These are phyloP conservation scores for Phortica variegata DNA, from an alignment of 1,140 invertebrate genomes.

Conservation along the genomic window DNA sequence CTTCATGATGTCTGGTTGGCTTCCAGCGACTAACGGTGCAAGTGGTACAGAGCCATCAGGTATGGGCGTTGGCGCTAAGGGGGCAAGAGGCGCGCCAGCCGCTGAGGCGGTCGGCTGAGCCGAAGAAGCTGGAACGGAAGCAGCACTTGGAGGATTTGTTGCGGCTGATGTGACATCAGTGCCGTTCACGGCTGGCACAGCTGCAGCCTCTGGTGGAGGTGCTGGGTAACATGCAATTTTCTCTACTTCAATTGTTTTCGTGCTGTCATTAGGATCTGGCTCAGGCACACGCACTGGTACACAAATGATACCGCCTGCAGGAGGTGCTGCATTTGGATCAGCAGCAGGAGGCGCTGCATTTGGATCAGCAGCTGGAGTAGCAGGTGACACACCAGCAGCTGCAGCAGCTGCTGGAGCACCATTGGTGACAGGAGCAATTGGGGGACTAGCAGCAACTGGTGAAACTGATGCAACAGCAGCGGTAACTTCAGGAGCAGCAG, in stretches of 20 bases:
- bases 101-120: constrained; percentile 23
- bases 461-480: constrained; percentile 28
- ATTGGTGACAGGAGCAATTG: constrained; percentile 19
- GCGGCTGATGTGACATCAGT: constrained; percentile 17
- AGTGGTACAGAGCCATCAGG: constrained; percentile 58
- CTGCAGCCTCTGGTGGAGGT: constrained; percentile 31
- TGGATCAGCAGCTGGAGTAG: constrained; percentile 15
- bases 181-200: constrained; percentile 7
- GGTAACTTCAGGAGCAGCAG: constrained; percentile 55
- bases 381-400: constrained; percentile 49
- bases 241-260: constrained; percentile 48
- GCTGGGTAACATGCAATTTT: constrained; percentile 52
- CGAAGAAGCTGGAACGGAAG: background rate
- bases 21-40: constrained; percentile 53
- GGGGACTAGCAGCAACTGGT: constrained; percentile 31
- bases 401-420: constrained; percentile 45
- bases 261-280: constrained; percentile 45
- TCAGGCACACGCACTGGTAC: constrained; percentile 42
- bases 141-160: background rate
- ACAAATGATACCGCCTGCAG: constrained; percentile 41
- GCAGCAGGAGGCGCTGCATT: constrained; percentile 17
- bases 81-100: constrained; percentile 37
- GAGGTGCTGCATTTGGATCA: constrained; percentile 23
- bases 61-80: constrained; percentile 31
- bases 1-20: constrained; percentile 51